Evolutionary conservation across 2,797 vertebrate genomes (phyloP).

Genomic region (Coluber constrictor): DNA sequence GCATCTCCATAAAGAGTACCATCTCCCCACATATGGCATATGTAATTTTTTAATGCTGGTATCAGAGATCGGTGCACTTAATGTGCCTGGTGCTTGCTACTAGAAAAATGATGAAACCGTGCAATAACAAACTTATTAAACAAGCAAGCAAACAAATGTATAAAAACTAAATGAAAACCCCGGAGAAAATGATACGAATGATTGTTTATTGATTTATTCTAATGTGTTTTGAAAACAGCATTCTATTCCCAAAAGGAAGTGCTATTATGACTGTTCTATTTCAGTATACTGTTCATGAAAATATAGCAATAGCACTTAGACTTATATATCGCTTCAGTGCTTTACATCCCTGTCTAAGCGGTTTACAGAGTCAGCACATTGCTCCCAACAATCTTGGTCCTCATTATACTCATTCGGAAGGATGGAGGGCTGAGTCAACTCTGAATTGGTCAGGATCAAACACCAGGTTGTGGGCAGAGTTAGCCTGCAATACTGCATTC

Average conservation of each 20-base stretch:
- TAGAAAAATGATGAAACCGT: background rate
- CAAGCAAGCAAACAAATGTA: background rate
- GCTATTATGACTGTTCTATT: background rate
- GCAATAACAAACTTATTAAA: background rate
- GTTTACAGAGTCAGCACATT: background rate
- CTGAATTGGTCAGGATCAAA: background rate
- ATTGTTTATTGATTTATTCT: background rate
- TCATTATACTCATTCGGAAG: background rate
- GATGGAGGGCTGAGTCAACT: background rate
- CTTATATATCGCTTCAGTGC: background rate
- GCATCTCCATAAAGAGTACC: background rate
- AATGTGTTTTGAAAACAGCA: background rate
- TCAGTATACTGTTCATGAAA: background rate
- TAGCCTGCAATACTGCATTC: background rate
- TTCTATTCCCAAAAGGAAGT: background rate
- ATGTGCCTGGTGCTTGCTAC: background rate
- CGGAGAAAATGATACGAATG: background rate
- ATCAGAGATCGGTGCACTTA: background rate
- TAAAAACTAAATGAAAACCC: background rate
- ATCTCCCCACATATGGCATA: background rate
- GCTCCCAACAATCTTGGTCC: background rate
- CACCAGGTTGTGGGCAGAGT: background rate
- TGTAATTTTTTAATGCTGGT: background rate
- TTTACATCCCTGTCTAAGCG: background rate
- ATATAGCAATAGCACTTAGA: background rate